Evolutionary conservation across 2,113 vertebrate species (phyloP).

Genomic region (Mustela lutreola): DNA sequence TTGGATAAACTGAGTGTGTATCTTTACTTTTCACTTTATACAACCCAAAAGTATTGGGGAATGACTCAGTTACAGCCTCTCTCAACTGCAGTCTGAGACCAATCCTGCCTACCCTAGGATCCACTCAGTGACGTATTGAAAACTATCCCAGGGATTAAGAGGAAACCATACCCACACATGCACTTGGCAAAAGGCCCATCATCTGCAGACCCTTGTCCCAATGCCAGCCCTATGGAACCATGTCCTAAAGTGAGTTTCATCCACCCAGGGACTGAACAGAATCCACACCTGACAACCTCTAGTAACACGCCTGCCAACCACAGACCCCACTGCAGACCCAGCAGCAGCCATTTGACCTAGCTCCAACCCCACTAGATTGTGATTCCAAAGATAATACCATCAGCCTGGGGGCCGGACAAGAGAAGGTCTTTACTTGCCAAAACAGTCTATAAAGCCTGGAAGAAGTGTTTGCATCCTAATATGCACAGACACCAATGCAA

Average conservation of each 20-base stretch:
- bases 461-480: background rate
- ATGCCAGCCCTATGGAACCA: background rate
- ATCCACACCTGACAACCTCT: background rate
- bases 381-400: background rate
- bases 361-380: background rate
- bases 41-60: background rate
- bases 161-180: background rate
- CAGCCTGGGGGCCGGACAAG: background rate
- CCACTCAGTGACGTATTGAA: background rate
- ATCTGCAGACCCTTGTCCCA: background rate
- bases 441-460: background rate
- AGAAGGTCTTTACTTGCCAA: background rate
- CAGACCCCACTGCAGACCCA: background rate
- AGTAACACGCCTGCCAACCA: background rate
- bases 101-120: background rate
- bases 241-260: background rate
- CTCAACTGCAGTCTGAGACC: background rate
- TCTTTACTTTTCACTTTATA: background rate
- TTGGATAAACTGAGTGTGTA: background rate
- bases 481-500: background rate
- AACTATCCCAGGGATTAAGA: background rate
- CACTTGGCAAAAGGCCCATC: background rate
- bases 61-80: background rate
- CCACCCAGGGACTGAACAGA: background rate
- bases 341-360: background rate